Evolutionary conservation across 2,888 invertebrate genomes (phyloP), one percentile per base, ranked within the genome.

Genomic region (Apotomis betuletana): DNA sequence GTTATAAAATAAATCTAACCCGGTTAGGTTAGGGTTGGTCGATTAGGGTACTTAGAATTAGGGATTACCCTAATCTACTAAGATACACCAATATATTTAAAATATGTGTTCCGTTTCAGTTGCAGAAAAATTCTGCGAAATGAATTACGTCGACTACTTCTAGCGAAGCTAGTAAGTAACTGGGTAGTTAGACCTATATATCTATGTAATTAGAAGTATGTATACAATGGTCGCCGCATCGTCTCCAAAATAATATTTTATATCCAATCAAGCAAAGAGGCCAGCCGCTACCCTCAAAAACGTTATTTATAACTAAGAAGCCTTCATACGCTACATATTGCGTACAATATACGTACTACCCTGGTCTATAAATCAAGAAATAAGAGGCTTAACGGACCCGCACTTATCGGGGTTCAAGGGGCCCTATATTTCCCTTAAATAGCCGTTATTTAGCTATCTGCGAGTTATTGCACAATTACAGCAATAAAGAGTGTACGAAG

Each of bases 341-440:
- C 5, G 5, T 41, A 44, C n/a, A 49, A 65, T 13, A 41, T n/a
- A 41, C 3, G 9, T 10, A 15, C 9, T 6, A 9, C 5, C n/a
- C 15, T 6, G 41, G 55, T 55, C 46, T 52, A 61, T 69, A 61
- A 69, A 61, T 69, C 68, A 69, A 58, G 61, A 61, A 27, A 55
- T 61, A 69, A 69, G 68, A 52, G 54, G 61, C 61, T 61, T 55
- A 61, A 44, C 55, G 55, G 68, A 69, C 68, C 68, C 67, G 49
- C 67, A 61, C 68, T 69, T 69, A 49, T 69, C 55, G 36, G 27
- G 55, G 68, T 52, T 61, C 68, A 61, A 69, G 52, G 27, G 44
- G 52, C 36, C 46, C 54, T 46, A 61, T 55, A 54, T 61, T 61
- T 69, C 61, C 68, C n/a, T 54, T 36, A 13, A 58, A 51, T 54